These are phyloP conservation scores for Silurus asotus DNA, from an alignment of 2,113 vertebrate species.

Conservation along the genomic window DNA sequence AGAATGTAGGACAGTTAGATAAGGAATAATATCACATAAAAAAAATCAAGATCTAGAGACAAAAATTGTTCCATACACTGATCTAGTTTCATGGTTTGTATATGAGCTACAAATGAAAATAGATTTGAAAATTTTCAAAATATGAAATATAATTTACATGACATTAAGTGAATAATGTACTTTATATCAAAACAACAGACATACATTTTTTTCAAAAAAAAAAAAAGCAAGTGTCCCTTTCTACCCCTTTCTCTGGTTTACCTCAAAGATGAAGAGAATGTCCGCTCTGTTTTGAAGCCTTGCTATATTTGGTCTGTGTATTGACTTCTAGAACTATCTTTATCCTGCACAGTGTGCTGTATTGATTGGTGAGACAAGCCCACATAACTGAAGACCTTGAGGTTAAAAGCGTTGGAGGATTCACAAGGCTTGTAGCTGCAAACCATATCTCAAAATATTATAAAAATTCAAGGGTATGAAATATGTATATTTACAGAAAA, in stretches of 20 bases:
- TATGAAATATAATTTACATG: slow-evolving; percentile 26
- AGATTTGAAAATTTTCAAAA: slow-evolving; percentile 34
- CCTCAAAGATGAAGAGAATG: background rate
- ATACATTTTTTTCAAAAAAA: slow-evolving; percentile 7
- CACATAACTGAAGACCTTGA: slow-evolving; percentile 31
- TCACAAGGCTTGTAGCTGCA: slow-evolving; percentile 6
- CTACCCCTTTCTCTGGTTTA: background rate
- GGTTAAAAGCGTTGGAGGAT: slow-evolving; percentile 27
- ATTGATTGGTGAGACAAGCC: slow-evolving; percentile 45
- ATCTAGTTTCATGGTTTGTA: background rate
- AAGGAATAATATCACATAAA: slow-evolving; percentile 4
- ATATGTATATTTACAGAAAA: background rate
- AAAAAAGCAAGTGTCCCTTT: background rate
- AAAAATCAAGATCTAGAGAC: background rate
- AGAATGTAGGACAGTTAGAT: slow-evolving; percentile 39
- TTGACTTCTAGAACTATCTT: slow-evolving; percentile 49
- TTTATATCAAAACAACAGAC: background rate
- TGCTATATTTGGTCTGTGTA: slow-evolving; percentile 31
- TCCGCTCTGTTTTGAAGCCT: background rate
- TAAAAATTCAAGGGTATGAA: slow-evolving; percentile 6
- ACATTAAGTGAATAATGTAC: slow-evolving; percentile 12
- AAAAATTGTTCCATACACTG: background rate
- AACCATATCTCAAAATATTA: background rate
- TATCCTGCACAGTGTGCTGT: slow-evolving; percentile 38
- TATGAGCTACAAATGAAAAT: slow-evolving; percentile 28